Conservation (phyloP, 2,797 vertebrate genomes). For the Notolepis coatsorum region DNA sequence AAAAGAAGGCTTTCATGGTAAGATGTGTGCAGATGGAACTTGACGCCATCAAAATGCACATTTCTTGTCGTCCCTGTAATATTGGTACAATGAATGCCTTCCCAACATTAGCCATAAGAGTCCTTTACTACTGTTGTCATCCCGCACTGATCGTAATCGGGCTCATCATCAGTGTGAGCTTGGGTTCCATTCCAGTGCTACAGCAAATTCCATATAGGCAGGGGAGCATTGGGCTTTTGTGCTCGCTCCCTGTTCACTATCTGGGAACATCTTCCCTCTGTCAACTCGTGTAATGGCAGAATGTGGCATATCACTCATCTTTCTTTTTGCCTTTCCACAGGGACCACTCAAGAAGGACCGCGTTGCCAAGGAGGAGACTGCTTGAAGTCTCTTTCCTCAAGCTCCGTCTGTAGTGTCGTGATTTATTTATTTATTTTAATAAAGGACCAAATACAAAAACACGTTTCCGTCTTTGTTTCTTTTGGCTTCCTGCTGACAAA, state of each 20-base stretch:
- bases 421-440: constrained; percentile 72
- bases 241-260: constrained; percentile 84
- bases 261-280: constrained; percentile 63
- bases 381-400: constrained; percentile 63
- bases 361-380: constrained; percentile 91
- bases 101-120: accelerated
- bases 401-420: constrained; percentile 29
- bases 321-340: constrained; percentile 69
- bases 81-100: neutral
- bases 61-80: accelerated
- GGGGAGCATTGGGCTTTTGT: constrained; percentile 73
- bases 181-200: constrained; percentile 88
- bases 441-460: constrained; percentile 45
- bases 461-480: neutral
- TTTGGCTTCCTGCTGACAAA: too few species aligned
- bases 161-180: constrained; percentile 79
- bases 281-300: neutral
- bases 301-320: neutral
- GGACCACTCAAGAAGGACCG: constrained; percentile 99
- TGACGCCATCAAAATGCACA: too few species aligned
- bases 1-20: constrained; percentile 99
- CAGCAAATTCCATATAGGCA: constrained; percentile 79
- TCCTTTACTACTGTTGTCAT: too few species aligned
- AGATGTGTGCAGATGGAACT: constrained; percentile 36
- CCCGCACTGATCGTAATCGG: constrained; percentile 85